A percentile compares a stretch with the other conserved stretches of the same genome.
Conservation (phyloP, 2,888 invertebrate species). For the Eueremaeus valkanovi region DNA sequence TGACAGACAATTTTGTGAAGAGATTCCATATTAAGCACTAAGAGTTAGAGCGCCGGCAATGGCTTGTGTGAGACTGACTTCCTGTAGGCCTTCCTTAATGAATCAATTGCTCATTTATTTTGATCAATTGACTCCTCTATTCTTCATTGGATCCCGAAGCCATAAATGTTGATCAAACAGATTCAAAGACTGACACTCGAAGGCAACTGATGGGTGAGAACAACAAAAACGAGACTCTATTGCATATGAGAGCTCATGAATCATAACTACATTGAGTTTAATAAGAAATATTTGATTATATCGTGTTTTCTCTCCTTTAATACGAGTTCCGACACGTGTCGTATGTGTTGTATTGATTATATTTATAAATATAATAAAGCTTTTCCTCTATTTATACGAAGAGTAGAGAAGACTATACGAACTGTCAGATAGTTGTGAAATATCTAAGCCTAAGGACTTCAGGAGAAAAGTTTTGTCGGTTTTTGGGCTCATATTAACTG, state of each 20-base stretch:
- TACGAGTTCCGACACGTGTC: background rate
- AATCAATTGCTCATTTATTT: slow-evolving; percentile 31
- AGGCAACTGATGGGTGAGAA: background rate
- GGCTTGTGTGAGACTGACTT: slow-evolving; percentile 5
- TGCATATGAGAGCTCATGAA: too few species aligned
- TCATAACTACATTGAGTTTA: background rate
- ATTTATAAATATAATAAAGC: background rate
- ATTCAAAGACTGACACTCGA: background rate
- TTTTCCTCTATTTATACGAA: background rate
- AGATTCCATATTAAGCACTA: background rate
- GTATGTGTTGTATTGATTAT: background rate
- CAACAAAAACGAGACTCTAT: too few species aligned
- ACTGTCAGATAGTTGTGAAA: slow-evolving; percentile 6
- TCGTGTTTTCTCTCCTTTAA: background rate
- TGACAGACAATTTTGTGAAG: background rate
- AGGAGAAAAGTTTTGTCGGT: background rate
- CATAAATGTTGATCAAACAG: slow-evolving; percentile 18
- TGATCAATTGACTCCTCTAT: slow-evolving; percentile 30
- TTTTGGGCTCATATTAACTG: slow-evolving; percentile 7
- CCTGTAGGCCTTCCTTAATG: slow-evolving; percentile 21
- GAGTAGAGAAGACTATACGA: background rate
- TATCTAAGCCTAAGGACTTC: background rate
- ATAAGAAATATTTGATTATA: background rate
- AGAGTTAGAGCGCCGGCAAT: background rate
- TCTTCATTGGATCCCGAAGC: slow-evolving; percentile 20